Evolutionary conservation across 2,797 vertebrate species (phyloP).

Genomic region (Myotis pilosus): DNA sequence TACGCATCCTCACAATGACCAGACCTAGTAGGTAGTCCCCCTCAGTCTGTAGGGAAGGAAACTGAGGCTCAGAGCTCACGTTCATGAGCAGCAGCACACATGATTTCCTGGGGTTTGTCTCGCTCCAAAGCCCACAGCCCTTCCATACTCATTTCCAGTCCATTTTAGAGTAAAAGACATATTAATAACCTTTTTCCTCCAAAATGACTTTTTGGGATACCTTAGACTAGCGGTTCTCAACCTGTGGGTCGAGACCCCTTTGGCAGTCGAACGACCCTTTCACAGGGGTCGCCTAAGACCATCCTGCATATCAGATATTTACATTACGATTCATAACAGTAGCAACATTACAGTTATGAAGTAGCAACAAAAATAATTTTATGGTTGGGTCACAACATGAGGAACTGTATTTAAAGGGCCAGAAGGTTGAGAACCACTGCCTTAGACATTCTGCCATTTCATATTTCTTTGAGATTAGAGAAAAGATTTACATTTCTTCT

Average conservation of each 20-base stretch:
- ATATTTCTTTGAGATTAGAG: conserved; percentile 2
- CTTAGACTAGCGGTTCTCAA: not conserved
- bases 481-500: not conserved
- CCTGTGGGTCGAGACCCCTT: too few species aligned
- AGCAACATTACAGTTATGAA: too few species aligned
- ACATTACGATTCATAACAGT: too few species aligned
- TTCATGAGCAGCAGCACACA: not conserved
- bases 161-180: not conserved
- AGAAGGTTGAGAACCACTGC: too few species aligned
- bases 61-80: not conserved
- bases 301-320: too few species aligned
- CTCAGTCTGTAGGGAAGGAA: not conserved
- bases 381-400: too few species aligned
- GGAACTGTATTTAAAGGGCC: too few species aligned
- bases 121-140: not conserved
- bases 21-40: not conserved
- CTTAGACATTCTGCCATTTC: not conserved
- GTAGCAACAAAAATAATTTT: too few species aligned
- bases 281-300: too few species aligned
- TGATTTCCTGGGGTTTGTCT: not conserved
- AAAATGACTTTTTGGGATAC: not conserved
- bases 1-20: not conserved
- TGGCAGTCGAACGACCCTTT: too few species aligned
- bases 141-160: not conserved
- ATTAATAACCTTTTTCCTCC: not conserved